Evolutionary conservation across 2,888 invertebrate genomes (phyloP).

Genomic region (Agelastica alni): DNA sequence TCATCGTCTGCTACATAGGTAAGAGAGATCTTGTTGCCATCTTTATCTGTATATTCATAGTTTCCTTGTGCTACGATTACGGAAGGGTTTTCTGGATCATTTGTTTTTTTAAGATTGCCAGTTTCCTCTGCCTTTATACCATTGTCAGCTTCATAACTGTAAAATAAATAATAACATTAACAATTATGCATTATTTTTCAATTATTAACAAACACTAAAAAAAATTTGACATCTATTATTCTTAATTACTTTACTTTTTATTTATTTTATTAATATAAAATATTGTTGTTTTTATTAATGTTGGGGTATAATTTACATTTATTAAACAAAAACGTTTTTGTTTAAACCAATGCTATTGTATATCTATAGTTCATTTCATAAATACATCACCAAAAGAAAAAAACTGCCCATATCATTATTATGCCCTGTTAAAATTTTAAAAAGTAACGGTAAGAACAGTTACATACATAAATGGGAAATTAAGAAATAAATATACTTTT

Average conservation of each 20-base stretch:
- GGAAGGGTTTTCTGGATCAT: constrained; percentile 68
- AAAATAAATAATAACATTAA: constrained; percentile 35
- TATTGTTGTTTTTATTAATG: not conserved
- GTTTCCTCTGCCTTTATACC: constrained; percentile 81
- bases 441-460: too few relatives aligned
- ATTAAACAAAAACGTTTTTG: too few relatives aligned
- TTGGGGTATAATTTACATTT: too few relatives aligned
- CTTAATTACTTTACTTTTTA: not conserved
- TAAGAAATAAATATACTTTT: too few relatives aligned
- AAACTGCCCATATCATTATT: constrained; percentile 1
- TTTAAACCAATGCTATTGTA: too few relatives aligned
- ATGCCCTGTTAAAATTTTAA: too few relatives aligned
- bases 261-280: not conserved
- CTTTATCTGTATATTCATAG: constrained; percentile 71
- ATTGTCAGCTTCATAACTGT: constrained; percentile 79
- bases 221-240: not conserved
- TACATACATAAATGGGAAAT: too few relatives aligned
- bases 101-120: constrained; percentile 75
- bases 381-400: too few relatives aligned
- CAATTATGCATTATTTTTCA: not conserved
- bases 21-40: constrained; percentile 70
- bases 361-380: too few relatives aligned
- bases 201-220: not conserved
- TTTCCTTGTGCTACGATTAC: constrained; percentile 71
- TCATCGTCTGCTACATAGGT: constrained; percentile 75